Conservation (phyloP, 2,888 invertebrate species). For the Escarpia spicata region DNA sequence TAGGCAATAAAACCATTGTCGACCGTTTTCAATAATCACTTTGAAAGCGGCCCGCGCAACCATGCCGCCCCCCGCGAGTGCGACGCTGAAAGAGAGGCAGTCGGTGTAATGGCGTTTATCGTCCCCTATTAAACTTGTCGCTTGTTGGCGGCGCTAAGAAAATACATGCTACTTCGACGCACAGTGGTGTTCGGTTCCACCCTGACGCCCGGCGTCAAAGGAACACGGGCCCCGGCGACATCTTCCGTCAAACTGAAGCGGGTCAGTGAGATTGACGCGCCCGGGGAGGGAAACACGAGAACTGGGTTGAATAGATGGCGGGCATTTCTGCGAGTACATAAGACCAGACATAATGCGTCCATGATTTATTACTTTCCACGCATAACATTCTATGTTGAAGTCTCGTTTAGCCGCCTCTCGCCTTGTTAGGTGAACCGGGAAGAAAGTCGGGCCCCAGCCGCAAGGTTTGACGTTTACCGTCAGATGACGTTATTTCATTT, state of each 20-base stretch:
- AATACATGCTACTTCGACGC: not conserved
- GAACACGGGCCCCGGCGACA: not conserved
- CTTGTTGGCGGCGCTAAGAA: slow-evolving; percentile 5
- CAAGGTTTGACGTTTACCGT: too few relatives aligned
- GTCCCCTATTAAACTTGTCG: slow-evolving; percentile 1
- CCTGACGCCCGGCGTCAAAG: not conserved
- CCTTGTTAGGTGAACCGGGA: too few relatives aligned
- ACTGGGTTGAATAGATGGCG: not conserved
- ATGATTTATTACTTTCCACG: not conserved
- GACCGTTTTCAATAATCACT: slow-evolving; percentile 16
- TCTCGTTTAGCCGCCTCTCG: not conserved
- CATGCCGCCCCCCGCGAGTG: not conserved
- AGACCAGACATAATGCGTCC: not conserved
- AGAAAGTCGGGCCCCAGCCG: too few relatives aligned
- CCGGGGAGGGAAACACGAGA: not conserved
- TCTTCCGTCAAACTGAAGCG: not conserved
- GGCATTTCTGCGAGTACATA: not conserved
- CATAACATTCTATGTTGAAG: not conserved
- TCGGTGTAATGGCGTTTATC: slow-evolving; percentile 16
- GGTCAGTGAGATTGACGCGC: not conserved
- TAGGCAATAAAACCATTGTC: slow-evolving; percentile 13
- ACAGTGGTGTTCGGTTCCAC: not conserved
- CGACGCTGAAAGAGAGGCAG: slow-evolving; percentile 6
- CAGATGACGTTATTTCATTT: too few relatives aligned
- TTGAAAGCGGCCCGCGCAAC: slow-evolving; percentile 3